Conservation (phyloP, 2,888 invertebrate species). For the Malachius bipustulatus region DNA sequence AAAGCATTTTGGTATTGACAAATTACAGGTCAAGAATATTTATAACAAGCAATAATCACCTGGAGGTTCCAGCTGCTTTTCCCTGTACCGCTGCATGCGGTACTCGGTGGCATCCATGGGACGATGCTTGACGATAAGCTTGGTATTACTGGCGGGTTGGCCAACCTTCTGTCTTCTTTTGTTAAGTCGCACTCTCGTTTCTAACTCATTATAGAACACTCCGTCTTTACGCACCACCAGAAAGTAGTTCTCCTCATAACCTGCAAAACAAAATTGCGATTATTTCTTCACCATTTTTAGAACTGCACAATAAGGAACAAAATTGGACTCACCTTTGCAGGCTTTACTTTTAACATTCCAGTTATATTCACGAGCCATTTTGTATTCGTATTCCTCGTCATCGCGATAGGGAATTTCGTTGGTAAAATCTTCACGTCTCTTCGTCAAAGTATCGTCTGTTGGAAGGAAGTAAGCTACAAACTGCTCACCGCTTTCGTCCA, state of each 20-base stretch:
- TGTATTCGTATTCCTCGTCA: constrained; percentile 89
- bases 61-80: constrained; percentile 79
- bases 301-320: neutral
- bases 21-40: no score
- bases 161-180: constrained; percentile 75
- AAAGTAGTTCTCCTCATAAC: constrained; percentile 96
- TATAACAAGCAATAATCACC: no score
- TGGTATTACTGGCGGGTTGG: constrained; percentile 58
- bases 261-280: constrained; percentile 48
- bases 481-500: constrained; percentile 97
- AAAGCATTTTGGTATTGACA: no score
- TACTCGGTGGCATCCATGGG: constrained; percentile 76
- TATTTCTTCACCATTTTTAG: neutral
- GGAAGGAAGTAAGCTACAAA: constrained; percentile 99
- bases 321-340: constrained; percentile 29
- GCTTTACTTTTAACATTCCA: constrained; percentile 97
- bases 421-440: constrained; percentile 71
- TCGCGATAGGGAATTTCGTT: constrained; percentile 72
- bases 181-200: constrained; percentile 87
- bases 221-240: constrained; percentile 83
- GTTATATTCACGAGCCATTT: constrained; percentile 95
- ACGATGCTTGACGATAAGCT: constrained; percentile 82
- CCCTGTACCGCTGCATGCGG: constrained; percentile 73
- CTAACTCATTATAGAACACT: constrained; percentile 89
- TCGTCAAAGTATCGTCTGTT: constrained; percentile 80